Evolutionary conservation across 2,888 invertebrate species (phyloP).

Genomic region (Rutpela maculata): DNA sequence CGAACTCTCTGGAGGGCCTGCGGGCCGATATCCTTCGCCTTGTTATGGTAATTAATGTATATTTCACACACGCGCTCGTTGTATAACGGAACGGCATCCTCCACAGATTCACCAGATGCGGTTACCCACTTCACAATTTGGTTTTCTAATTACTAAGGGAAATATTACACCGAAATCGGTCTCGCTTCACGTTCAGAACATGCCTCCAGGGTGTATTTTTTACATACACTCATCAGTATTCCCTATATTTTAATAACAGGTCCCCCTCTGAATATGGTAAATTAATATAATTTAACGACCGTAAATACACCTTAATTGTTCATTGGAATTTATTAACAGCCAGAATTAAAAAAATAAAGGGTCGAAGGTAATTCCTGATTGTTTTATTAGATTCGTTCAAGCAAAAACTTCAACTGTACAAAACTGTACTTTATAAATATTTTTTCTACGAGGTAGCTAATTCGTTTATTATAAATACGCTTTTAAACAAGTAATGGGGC

Average conservation of each 20-base stretch:
- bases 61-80: constrained; percentile 58
- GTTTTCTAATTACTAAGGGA: constrained; percentile 59
- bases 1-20: constrained; percentile 55
- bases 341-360: no score
- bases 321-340: not conserved
- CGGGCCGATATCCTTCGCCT: constrained; percentile 59
- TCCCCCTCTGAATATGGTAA: not conserved
- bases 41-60: constrained; percentile 68
- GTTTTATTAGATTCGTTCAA: no score
- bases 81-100: constrained; percentile 44
- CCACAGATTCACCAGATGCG: constrained; percentile 60
- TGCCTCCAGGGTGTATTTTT: constrained; percentile 19
- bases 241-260: constrained; percentile 6
- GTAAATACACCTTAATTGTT: not conserved
- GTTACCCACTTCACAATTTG: constrained; percentile 63
- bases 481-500: no score
- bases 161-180: constrained; percentile 32
- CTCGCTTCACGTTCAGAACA: constrained; percentile 12
- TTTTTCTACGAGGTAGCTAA: no score
- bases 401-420: no score
- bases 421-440: no score
- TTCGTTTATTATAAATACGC: no score
- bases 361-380: no score
- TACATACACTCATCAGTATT: constrained; percentile 7
- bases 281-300: not conserved